Percentiles rank a stretch among this genome's conserved stretches.
These are phyloP conservation scores for Fragum fragum DNA, from an alignment of 2,888 invertebrate species.

Conservation along the genomic window DNA sequence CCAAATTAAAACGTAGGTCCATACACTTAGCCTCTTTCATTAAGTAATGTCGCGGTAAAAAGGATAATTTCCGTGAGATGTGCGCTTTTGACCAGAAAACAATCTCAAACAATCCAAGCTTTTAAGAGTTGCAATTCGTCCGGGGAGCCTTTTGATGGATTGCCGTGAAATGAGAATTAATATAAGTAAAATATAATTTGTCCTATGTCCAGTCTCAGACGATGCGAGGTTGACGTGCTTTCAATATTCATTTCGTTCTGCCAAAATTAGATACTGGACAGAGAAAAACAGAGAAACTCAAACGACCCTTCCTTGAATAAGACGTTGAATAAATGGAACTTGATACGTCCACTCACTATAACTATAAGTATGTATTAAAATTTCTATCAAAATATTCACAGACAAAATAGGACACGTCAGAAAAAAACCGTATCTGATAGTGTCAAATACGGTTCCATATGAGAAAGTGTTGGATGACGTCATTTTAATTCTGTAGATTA, in stretches of 20 bases:
- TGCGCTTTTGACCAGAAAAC: neutral
- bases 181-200: constrained; percentile 56
- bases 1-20: constrained; percentile 52
- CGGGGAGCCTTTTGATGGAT: constrained; percentile 43
- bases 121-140: constrained; percentile 23
- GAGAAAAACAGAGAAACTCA: too few relatives aligned
- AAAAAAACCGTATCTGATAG: too few relatives aligned
- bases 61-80: constrained; percentile 47
- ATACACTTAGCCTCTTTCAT: constrained; percentile 49
- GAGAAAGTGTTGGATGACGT: too few relatives aligned
- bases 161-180: constrained; percentile 48
- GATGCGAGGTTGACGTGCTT: constrained; percentile 12
- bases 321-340: too few relatives aligned
- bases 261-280: constrained; percentile 29
- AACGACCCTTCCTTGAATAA: too few relatives aligned
- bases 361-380: too few relatives aligned
- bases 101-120: constrained; percentile 28
- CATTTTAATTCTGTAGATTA: too few relatives aligned
- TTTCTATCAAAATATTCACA: too few relatives aligned
- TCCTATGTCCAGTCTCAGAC: constrained; percentile 27
- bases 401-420: too few relatives aligned
- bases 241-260: constrained; percentile 9
- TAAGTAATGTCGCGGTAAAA: constrained; percentile 59
- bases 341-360: too few relatives aligned
- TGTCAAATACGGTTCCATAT: too few relatives aligned